Base-by-base conservation (phyloP, 2,888 invertebrate genomes). In the Diabrotica balteata region DNA sequence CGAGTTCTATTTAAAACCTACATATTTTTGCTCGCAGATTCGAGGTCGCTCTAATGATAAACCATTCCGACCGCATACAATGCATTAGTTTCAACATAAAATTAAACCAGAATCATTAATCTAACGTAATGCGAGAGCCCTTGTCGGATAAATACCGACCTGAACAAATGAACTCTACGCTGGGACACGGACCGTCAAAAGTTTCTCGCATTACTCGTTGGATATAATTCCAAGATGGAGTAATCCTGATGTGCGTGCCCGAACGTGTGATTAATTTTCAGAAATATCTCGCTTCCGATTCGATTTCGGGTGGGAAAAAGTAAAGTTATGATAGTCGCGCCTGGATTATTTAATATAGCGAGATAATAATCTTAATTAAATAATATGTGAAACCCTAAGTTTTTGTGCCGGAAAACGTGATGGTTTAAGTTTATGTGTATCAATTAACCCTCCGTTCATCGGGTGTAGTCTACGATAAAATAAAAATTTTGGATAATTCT, bases 81-180 rank as follows among this genome's bases (percentile, higher is more conserved):
- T 51, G 59, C 59, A 50, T 59, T 50, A 59, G 49, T 59, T 50
- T 50, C 43, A 43, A 50, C 59, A 50, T 59, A 51, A 59, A 50
- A 59, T 59, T 59, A 59, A 59, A 59, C 43, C 50, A 59, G 42
- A 59, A 59, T 59, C 59, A 59, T 59, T 59, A 59, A 59, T 59
- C 59, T 51, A 11, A 50, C 10, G 43, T 50, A 50, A 50, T 50
- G 9, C 59, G 59, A 59, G 50, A 42, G 59, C 59, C 44, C 50
- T 59, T 59, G 42, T 59, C 59, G 59, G 32, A 50, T 59, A 59
- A 49, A 59, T 59, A 50, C 32, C 59, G 43, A 50, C 59, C 59
- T 59, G 47, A 59, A 50, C 51, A 43, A 59, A 59, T 59, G 59
- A 59, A 59, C 59, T 59, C 17, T n/a, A 11, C 50, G 50, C 45